Conservation (phyloP, 2,113 vertebrate genomes). For the Spea multiplicata region DNA sequence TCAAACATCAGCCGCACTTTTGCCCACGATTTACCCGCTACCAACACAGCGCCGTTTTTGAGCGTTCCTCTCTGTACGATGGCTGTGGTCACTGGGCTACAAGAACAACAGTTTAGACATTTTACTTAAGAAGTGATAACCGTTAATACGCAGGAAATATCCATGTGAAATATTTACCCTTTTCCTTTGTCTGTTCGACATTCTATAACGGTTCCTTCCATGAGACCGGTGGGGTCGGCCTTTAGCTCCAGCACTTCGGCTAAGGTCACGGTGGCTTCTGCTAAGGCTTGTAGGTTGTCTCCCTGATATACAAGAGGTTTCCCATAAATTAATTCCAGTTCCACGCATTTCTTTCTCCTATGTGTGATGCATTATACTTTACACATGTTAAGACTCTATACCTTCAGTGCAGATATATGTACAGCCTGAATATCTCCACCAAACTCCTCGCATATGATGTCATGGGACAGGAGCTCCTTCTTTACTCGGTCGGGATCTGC, state of each 20-base stretch:
- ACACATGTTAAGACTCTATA: conserved; percentile 50
- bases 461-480: conserved; percentile 77
- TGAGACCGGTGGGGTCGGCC: conserved; percentile 74
- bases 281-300: conserved; percentile 81
- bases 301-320: conserved; percentile 64
- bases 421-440: conserved; percentile 92
- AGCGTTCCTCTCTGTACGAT: conserved; percentile 87
- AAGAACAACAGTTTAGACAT: neutral
- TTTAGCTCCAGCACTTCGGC: conserved; percentile 91
- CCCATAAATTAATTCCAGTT: neutral
- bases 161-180: conserved; percentile 61
- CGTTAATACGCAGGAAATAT: neutral
- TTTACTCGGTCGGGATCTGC: conserved; percentile 83
- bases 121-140: neutral
- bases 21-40: conserved; percentile 87
- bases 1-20: conserved; percentile 91
- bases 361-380: neutral
- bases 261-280: conserved; percentile 83
- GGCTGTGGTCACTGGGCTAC: conserved; percentile 79
- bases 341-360: neutral
- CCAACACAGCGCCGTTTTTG: conserved; percentile 78
- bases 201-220: conserved; percentile 87
- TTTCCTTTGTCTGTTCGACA: conserved; percentile 87
- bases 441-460: conserved; percentile 88
- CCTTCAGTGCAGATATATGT: conserved; percentile 86